Percentiles rank a stretch among this genome's conserved stretches.
Evolutionary conservation across 1,140 invertebrate genomes (phyloP).

Genomic region (Ceratoteleas bidentatus): DNA sequence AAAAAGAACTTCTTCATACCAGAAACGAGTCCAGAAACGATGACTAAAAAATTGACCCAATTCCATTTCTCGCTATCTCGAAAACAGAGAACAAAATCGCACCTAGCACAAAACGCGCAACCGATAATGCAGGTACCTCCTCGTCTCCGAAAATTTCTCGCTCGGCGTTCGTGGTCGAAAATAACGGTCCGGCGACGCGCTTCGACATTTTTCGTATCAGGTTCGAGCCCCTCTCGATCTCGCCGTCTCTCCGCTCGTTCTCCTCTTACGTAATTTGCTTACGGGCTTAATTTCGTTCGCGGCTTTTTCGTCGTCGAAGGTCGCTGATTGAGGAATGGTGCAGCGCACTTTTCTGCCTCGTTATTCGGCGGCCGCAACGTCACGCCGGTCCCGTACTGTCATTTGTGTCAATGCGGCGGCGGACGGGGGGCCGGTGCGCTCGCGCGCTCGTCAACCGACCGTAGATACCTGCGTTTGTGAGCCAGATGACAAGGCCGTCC

Average conservation of each 20-base stretch:
- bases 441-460: slow-evolving; percentile 21
- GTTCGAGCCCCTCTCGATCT: not conserved
- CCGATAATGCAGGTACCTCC: slow-evolving; percentile 39
- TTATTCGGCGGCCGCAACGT: slow-evolving; percentile 30
- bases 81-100: no score
- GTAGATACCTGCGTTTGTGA: slow-evolving; percentile 33
- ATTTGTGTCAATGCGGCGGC: slow-evolving; percentile 54
- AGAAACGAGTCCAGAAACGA: no score
- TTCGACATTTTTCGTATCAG: slow-evolving; percentile 33
- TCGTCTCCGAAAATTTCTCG: slow-evolving; percentile 27
- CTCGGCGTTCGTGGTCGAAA: slow-evolving; percentile 30
- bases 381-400: slow-evolving; percentile 44
- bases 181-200: slow-evolving; percentile 34
- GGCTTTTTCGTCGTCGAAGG: slow-evolving; percentile 23
- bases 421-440: not conserved
- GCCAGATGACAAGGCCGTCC: slow-evolving; percentile 48
- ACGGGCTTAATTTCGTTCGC: slow-evolving; percentile 11
- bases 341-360: slow-evolving; percentile 30
- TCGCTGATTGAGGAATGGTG: slow-evolving; percentile 42
- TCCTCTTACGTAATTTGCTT: slow-evolving; percentile 41
- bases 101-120: not conserved
- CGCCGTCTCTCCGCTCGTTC: not conserved
- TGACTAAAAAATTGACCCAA: no score
- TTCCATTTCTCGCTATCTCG: no score
- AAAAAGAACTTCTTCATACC: no score